Evolutionary conservation across 2,888 invertebrate genomes (phyloP).

Genomic region (Fragum sueziense): DNA sequence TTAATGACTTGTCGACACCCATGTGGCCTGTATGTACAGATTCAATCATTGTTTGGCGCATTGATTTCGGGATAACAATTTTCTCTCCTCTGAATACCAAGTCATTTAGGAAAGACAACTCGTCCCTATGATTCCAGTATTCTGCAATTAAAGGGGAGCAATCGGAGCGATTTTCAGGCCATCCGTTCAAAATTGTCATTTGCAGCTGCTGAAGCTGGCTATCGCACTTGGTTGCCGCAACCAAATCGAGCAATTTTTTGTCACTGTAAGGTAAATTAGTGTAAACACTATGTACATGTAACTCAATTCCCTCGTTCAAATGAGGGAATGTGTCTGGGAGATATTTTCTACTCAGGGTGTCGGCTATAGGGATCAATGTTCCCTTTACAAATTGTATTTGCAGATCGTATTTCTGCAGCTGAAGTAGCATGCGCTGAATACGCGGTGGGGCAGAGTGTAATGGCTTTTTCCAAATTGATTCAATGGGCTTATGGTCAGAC

Average conservation of each 20-base stretch:
- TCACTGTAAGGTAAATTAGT: conserved; percentile 15
- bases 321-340: too few relatives aligned
- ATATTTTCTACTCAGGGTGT: too few relatives aligned
- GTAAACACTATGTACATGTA: conserved; percentile 38
- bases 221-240: conserved; percentile 3
- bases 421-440: too few relatives aligned
- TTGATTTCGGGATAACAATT: conserved; percentile 42
- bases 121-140: conserved; percentile 46
- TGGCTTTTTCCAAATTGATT: too few relatives aligned
- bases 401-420: too few relatives aligned
- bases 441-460: too few relatives aligned
- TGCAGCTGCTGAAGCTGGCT: conserved; percentile 18
- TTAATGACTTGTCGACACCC: conserved; percentile 51
- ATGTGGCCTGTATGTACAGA: conserved; percentile 52
- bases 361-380: too few relatives aligned
- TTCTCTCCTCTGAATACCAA: conserved; percentile 41
- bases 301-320: conserved; percentile 41
- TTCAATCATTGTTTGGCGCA: conserved; percentile 49
- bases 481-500: too few relatives aligned
- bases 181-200: conserved; percentile 40
- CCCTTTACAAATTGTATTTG: too few relatives aligned
- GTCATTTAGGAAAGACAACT: conserved; percentile 29
- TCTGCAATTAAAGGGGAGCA: conserved; percentile 21
- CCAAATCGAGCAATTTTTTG: conserved; percentile 1
- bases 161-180: conserved; percentile 34